A percentile compares a stretch with the other conserved stretches of the same genome.
Evolutionary conservation across 1,140 invertebrate species (phyloP).

Genomic region (Uloborus diversus): DNA sequence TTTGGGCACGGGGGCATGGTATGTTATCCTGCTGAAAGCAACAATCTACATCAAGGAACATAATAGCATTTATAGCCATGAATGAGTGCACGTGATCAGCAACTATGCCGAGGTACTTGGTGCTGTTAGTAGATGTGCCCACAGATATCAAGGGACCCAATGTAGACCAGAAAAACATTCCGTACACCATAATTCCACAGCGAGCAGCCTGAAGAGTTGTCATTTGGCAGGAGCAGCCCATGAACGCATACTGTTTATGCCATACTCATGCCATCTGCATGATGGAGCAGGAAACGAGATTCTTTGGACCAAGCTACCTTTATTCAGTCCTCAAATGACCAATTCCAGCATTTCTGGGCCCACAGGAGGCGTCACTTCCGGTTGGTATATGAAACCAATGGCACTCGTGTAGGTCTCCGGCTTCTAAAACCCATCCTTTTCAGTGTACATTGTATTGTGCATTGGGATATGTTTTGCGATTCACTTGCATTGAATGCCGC

Average conservation of each 20-base stretch:
- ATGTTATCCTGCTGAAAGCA: neutral
- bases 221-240: neutral
- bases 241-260: neutral
- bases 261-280: neutral
- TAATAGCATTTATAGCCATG: no score
- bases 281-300: neutral
- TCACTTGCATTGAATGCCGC: neutral
- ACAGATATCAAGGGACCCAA: neutral
- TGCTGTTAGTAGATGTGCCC: neutral
- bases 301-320: neutral
- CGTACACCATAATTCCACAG: neutral
- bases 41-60: neutral
- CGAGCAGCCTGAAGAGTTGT: neutral
- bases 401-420: neutral
- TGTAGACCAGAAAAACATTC: neutral
- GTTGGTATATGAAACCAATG: neutral
- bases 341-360: neutral
- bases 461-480: neutral
- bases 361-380: neutral
- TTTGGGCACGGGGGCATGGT: neutral
- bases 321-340: neutral
- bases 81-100: neutral
- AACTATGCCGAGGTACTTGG: neutral
- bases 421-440: neutral
- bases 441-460: no score